Evolutionary conservation across 2,888 invertebrate species (phyloP), one percentile per base, ranked within the genome.

Genomic region (Dasysyrphus albostriatus): DNA sequence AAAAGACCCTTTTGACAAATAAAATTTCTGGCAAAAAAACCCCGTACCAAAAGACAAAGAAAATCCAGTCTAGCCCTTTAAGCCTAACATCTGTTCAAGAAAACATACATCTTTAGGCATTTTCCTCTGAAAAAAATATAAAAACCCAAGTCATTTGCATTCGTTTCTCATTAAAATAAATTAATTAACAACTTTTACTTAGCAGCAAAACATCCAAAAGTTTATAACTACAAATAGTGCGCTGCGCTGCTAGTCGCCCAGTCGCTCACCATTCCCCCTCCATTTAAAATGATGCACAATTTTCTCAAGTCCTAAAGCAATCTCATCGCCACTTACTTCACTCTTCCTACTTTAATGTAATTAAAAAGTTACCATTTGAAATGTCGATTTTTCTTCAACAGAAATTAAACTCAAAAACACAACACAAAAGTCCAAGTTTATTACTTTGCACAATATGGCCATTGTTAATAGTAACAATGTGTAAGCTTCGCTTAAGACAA

Each of bases 381-480:
- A 78, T 78, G 82, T 87, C 87, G 78, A 87, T 87, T 87, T 78
- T 87, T 83, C 78, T 39, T 75, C 70, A 58, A 59, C 47, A 79
- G 47, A 83, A 87, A 87, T 87, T 87, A 79, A 87, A 83, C 83
- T 87, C 65, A 67, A 87, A 54, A 87, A 87, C 65, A 83, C 70
- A 82, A 79, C 72, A 83, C 75, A 87, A 78, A 75, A 79, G 83
- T 83, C 82, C 87, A 87, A 87, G 83, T 87, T 87, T 87, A 87
- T 83, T 87, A 87, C 83, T 87, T 87, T 83, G 75, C 72, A 87
- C 87, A 87, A 87, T 83, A 78, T 61, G 61, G 87, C 87, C 75
- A 83, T 79, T 87, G 78, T 87, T 87, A 87, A 87, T 83, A 82
- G 78, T 87, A 75, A 87, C 87, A 87, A 83, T 87, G 87, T 87